These are phyloP conservation scores for Lasioglossum lativentre DNA, from an alignment of 2,888 invertebrate genomes.

Conservation along the genomic window DNA sequence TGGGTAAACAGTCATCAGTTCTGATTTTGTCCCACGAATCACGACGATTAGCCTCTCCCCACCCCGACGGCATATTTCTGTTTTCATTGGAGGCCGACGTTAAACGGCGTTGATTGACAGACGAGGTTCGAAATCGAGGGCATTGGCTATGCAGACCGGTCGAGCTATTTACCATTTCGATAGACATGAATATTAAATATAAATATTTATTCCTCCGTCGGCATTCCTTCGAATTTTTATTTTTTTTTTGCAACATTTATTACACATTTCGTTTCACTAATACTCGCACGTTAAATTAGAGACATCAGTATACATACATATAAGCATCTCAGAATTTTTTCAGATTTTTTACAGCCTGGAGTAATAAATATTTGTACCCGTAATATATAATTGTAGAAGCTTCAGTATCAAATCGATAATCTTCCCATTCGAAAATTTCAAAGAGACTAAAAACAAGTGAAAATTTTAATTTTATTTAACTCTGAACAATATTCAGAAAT, in stretches of 20 bases:
- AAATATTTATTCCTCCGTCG: background rate
- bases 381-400: background rate
- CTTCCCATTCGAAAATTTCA: background rate
- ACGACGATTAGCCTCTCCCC: background rate
- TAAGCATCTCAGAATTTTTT: background rate
- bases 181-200: background rate
- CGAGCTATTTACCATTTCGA: background rate
- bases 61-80: background rate
- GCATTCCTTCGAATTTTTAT: background rate
- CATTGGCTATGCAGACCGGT: background rate
- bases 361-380: background rate
- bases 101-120: background rate
- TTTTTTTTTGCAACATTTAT: background rate
- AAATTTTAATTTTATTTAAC: too few relatives aligned
- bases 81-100: background rate
- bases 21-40: constrained; percentile 17
- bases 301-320: too few relatives aligned
- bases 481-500: background rate
- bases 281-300: too few relatives aligned
- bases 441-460: background rate
- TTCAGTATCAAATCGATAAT: background rate
- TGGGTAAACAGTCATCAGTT: constrained; percentile 16
- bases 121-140: background rate
- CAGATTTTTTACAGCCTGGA: background rate
- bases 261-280: background rate